Evolutionary conservation across 2,113 vertebrate genomes (phyloP).

Genomic region (Laticauda laticaudata): DNA sequence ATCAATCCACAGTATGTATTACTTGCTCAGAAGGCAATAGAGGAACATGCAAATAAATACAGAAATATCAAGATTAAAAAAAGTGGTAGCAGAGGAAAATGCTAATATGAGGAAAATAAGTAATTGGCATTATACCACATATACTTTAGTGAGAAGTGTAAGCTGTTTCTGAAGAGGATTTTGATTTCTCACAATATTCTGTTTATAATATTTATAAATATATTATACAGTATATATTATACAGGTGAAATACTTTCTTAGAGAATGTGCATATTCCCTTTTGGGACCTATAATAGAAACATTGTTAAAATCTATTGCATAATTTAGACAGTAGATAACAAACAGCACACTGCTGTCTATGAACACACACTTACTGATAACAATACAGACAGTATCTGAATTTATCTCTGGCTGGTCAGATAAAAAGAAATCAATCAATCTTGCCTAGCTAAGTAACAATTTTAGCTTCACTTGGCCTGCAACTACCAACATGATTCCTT

Average conservation of each 20-base stretch:
- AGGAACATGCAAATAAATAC: not conserved
- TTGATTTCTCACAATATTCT: not conserved
- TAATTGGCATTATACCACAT: not conserved
- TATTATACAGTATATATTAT: not conserved
- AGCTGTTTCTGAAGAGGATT: not conserved
- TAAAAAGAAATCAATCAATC: not conserved
- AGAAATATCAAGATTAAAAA: not conserved
- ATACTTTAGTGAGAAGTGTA: not conserved
- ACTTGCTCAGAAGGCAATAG: not conserved
- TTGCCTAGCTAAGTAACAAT: not conserved
- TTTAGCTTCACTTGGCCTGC: not conserved
- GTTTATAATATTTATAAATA: not conserved
- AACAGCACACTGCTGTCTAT: not conserved
- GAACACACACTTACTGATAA: not conserved
- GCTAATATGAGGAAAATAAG: too few species aligned
- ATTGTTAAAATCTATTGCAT: not conserved
- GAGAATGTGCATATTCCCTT: not conserved
- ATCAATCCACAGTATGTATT: not conserved
- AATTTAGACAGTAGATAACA: not conserved
- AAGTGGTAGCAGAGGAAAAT: not conserved
- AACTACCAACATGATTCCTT: not conserved
- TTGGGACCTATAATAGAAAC: not conserved
- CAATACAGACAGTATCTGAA: not conserved
- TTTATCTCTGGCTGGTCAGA: not conserved
- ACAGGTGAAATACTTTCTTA: conserved; percentile 7